phyloP scores from a whole-genome alignment of 2,888 invertebrate genomes.

The Cetonia aurata region DNA sequence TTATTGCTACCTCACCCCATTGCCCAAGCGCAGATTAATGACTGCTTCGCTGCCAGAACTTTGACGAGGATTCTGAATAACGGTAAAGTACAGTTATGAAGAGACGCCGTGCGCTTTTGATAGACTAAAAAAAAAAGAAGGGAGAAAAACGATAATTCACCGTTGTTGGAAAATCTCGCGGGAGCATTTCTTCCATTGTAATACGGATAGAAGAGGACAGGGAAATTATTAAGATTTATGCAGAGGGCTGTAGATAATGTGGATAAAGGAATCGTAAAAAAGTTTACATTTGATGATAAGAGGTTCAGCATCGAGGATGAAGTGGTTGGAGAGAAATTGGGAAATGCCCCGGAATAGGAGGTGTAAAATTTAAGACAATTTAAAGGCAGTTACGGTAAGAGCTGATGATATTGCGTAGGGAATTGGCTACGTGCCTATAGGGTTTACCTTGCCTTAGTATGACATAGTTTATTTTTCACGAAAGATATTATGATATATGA shows the following conservation, averaged over 20 bases:
- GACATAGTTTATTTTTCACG: too few relatives aligned
- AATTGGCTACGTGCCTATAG: too few relatives aligned
- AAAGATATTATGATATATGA: too few relatives aligned
- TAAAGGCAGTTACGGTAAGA: not conserved
- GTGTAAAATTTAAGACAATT: conserved; percentile 25
- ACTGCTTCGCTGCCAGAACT: conserved; percentile 6
- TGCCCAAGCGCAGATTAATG: conserved; percentile 14
- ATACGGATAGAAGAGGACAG: not conserved
- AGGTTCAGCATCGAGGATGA: not conserved
- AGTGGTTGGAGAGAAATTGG: not conserved
- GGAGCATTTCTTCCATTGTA: conserved; percentile 2
- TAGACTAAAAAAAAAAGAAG: not conserved
- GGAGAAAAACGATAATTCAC: not conserved
- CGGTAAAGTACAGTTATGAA: too few relatives aligned
- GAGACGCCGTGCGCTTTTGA: too few relatives aligned
- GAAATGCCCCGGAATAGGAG: conserved; percentile 2
- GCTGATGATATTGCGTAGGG: too few relatives aligned
- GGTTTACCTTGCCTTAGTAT: too few relatives aligned
- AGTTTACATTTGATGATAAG: conserved; percentile 31
- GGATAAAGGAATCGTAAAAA: conserved; percentile 2
- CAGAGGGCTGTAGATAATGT: conserved; percentile 6
- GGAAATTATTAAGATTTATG: conserved; percentile 31
- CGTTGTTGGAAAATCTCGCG: not conserved
- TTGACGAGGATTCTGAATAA: conserved; percentile 16
- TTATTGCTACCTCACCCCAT: not conserved